Evolutionary conservation across 1,140 invertebrate species (phyloP).

Genomic region (Aphidius gifuensis): DNA sequence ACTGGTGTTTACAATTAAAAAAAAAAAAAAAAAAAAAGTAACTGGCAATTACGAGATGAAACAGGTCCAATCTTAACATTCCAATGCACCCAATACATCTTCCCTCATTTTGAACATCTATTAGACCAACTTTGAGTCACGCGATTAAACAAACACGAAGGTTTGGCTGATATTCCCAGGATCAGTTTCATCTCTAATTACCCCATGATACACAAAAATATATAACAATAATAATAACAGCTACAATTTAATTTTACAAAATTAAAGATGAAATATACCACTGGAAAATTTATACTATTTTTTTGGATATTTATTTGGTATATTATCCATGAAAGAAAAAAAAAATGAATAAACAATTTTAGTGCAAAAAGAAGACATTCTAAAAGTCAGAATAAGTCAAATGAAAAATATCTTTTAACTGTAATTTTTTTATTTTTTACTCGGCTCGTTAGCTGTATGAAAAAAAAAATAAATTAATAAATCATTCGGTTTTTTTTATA

Average conservation of each 20-base stretch:
- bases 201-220: no score
- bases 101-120: background rate
- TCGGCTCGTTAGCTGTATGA: conserved; percentile 51
- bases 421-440: conserved; percentile 34
- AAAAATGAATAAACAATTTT: background rate
- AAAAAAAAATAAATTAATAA: conserved; percentile 31
- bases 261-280: no score
- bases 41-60: conserved; percentile 7
- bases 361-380: background rate
- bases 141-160: background rate
- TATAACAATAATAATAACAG: no score
- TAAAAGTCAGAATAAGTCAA: conserved; percentile 3
- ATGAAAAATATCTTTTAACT: conserved; percentile 25
- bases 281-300: no score
- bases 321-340: conserved; percentile 10
- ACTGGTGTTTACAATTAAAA: background rate
- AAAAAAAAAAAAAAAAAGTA: background rate
- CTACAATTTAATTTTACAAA: no score
- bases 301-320: conserved; percentile 14
- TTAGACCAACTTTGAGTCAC: background rate
- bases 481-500: no score
- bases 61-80: background rate
- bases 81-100: conserved; percentile 4
- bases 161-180: background rate
- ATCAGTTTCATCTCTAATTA: no score